Percentiles rank a stretch among this genome's conserved stretches.
Conservation (phyloP, 2,888 invertebrate species). For the Graphium colonna region DNA sequence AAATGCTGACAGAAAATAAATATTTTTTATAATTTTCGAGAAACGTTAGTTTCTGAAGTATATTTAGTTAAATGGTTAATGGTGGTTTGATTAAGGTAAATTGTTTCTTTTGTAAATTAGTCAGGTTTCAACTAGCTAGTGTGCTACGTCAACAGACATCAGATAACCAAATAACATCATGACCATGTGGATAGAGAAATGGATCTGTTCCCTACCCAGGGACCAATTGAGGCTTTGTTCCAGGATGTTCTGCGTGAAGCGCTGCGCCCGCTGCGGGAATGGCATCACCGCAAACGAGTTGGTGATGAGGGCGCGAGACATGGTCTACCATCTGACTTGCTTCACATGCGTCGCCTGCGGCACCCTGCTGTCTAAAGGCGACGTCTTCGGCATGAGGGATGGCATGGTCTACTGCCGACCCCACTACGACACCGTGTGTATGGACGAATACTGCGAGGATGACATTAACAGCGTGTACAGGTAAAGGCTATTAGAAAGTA, state of each 20-base stretch:
- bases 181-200: no score
- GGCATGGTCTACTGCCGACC: constrained; percentile 87
- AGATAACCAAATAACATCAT: no score
- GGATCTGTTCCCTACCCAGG: background rate
- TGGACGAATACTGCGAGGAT: constrained; percentile 82
- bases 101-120: no score
- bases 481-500: no score
- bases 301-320: constrained; percentile 93
- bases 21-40: no score
- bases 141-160: no score
- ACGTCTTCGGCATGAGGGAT: constrained; percentile 93
- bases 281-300: constrained; percentile 93
- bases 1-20: no score
- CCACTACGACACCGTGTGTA: constrained; percentile 78
- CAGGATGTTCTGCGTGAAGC: constrained; percentile 92
- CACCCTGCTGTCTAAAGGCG: constrained; percentile 90
- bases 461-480: constrained; percentile 74
- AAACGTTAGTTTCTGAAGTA: no score
- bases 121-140: no score
- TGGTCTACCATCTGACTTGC: constrained; percentile 93
- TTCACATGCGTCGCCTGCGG: constrained; percentile 94
- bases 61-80: no score
- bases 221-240: constrained; percentile 47
- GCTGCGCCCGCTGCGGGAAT: constrained; percentile 91
- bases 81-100: no score